Evolutionary conservation across 2,113 vertebrate species (phyloP), one percentile per base, ranked within the genome.

Genomic region (Burhinus oedicnemus): DNA sequence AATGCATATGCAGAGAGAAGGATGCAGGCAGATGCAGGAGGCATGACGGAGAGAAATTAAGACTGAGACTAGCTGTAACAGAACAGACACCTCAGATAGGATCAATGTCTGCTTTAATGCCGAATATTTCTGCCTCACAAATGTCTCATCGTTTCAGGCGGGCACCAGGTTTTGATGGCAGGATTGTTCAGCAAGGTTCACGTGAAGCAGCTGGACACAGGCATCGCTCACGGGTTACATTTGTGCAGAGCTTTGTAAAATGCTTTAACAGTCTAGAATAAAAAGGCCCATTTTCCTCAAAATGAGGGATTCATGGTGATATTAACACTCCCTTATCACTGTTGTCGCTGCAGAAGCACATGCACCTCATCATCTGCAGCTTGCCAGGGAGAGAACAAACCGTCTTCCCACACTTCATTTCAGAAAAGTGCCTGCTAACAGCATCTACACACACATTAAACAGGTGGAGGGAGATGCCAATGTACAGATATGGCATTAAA

Each of bases 291-390:
- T 87, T 91, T 88, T 76, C 62, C 66, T 74, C 2, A 0, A 54
- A 76, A 58, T 4, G 81, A 82, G 61, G 61, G 76, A 97, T 77
- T 87, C 77, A 2, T 65, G 62, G 61, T 3, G 66, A 74, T 66
- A 90, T 89, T 74, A 95, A 91, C 93, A 80, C 81, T 82, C 57
- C 42, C 81, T 91, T 91, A 91, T 95, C 96, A 22, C 93, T 45
- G 70, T 9, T 79, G 91, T 76, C 21, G 15, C 80, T 78, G 88
- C 92, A 92, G 90, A 26, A 90, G 94, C 90, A 92, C n/a, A 61
- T 54, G 83, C 95, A 95, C 90, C 92, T 97, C 95, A 93, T 95
- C 90, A 69, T 22, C 68, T 42, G 61, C 92, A 72, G 76, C 72
- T 57, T 81, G 65, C 83, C 69, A 34, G 58, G 57, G 80, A 83